Evolutionary conservation across 2,797 vertebrate species (phyloP), one percentile per base, ranked within the genome.

Genomic region (Sphaeramia orbicularis): DNA sequence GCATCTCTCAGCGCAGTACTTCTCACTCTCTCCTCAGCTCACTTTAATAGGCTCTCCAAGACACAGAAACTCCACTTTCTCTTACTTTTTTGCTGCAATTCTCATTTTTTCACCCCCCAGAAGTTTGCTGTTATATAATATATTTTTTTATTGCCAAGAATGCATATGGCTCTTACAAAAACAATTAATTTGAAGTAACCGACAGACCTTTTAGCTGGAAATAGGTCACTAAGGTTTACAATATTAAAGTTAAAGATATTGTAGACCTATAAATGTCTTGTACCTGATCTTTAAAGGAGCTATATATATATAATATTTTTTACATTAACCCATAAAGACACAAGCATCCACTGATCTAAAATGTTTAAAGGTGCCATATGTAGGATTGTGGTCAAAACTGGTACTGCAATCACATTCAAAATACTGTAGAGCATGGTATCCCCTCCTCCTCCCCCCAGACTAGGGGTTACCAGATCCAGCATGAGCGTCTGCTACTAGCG

Each of bases 41-140:
- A 35, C 67, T 41, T 38, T 86, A 75, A 84, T 84, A 80, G 30
- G 74, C 81, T 75, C 67, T 71, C 71, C 2, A 11, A 76, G 50
- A 78, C 58, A 67, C 60, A 67, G 47, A 70, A 63, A 42, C 54
- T 57, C 52, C 10, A 50, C 76, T 78, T 51, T 50, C 16, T 48
- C 36, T 36, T 43, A 49, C 45, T 43, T 53, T 43, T 18, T 57
- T 55, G 64, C 53, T 60, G 30, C 24, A 55, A 0, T 48, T 68
- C 50, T 61, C 38, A 24, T 21, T 7, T n/a, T 0, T 3, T 55
- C 21, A 35, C 44, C 56, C 9, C 30, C 42, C 27, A 15, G 24
- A 70, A 69, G 43, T 76, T 40, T 12, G n/a, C 10, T 5, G 54
- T 43, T 58, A 16, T 30, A 45, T 44, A 45, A 58, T 32, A 24